These are phyloP conservation scores for Oasisia sp. DNA, from an alignment of 2,888 invertebrate genomes.

Conservation along the genomic window DNA sequence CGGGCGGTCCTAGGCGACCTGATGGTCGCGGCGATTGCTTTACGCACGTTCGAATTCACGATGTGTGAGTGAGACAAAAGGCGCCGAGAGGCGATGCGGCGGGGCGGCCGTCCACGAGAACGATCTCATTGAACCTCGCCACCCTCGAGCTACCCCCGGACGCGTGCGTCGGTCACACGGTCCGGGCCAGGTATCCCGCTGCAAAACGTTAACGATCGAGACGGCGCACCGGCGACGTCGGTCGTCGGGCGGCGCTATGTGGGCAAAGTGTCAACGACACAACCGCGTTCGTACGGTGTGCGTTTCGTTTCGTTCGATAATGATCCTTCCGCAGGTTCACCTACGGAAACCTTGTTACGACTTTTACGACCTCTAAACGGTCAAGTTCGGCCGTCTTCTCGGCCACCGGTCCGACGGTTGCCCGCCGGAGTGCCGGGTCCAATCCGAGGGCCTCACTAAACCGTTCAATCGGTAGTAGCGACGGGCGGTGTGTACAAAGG, in stretches of 20 bases:
- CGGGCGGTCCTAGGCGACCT: too few relatives aligned
- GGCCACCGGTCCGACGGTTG: slow-evolving; percentile 61
- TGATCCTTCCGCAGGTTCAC: slow-evolving; percentile 72
- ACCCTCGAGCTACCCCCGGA: not conserved
- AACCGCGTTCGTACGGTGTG: not conserved
- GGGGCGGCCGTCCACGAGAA: slow-evolving; percentile 14
- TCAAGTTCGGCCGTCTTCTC: slow-evolving; percentile 74
- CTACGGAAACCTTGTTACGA: slow-evolving; percentile 77
- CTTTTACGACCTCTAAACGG: slow-evolving; percentile 74
- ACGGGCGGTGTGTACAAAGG: slow-evolving; percentile 77
- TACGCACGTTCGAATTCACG: not conserved
- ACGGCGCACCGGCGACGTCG: too few relatives aligned
- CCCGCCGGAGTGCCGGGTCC: slow-evolving; percentile 13
- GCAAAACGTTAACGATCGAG: too few relatives aligned
- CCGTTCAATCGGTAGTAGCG: slow-evolving; percentile 78
- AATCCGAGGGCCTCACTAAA: slow-evolving; percentile 69
- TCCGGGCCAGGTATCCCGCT: too few relatives aligned
- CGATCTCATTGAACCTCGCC: not conserved
- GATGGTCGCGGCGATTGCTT: not conserved
- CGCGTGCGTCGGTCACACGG: too few relatives aligned
- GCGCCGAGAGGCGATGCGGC: slow-evolving; percentile 9
- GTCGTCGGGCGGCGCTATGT: slow-evolving; percentile 47
- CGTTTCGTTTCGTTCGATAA: slow-evolving; percentile 46
- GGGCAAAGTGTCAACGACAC: slow-evolving; percentile 41
- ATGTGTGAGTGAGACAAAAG: not conserved